Evolutionary conservation across 2,113 vertebrate species (phyloP).

Genomic region (Hippocampus zosterae): DNA sequence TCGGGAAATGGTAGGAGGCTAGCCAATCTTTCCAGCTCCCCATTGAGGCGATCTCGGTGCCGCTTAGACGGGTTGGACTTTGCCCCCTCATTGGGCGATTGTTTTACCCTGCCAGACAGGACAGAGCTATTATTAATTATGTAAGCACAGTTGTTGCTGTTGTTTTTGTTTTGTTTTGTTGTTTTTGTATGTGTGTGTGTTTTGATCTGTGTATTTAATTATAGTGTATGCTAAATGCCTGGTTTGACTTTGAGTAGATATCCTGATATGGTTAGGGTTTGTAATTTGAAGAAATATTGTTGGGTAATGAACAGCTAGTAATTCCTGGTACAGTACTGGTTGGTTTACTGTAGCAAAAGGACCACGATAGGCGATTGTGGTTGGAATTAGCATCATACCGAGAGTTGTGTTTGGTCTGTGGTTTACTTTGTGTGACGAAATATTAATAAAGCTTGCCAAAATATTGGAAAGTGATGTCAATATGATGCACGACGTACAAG

Average conservation of each 20-base stretch:
- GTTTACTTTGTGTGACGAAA: neutral
- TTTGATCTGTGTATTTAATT: neutral
- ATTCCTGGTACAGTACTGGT: neutral
- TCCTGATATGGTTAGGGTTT: neutral
- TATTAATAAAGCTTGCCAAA: neutral
- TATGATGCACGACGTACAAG: neutral
- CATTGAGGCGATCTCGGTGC: slow-evolving; percentile 76
- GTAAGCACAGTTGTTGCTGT: neutral
- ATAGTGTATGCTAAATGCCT: neutral
- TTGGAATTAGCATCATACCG: neutral
- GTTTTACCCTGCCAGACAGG: slow-evolving; percentile 47
- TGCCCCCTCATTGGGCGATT: slow-evolving; percentile 48
- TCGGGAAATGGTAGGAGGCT: slow-evolving; percentile 74
- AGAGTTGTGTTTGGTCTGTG: neutral
- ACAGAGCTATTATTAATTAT: neutral
- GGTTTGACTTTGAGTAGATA: neutral
- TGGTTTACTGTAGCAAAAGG: neutral
- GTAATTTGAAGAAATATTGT: neutral
- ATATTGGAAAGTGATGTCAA: neutral
- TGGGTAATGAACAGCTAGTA: neutral
- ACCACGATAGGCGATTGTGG: neutral
- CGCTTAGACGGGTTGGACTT: slow-evolving; percentile 81
- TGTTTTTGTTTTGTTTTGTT: too few species aligned
- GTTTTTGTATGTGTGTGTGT: neutral
- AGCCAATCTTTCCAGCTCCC: slow-evolving; percentile 74